Percentiles rank a stretch among this genome's conserved stretches.
Conservation (phyloP, 64 coral and sea anemone species). For the Montipora efflorescens region DNA sequence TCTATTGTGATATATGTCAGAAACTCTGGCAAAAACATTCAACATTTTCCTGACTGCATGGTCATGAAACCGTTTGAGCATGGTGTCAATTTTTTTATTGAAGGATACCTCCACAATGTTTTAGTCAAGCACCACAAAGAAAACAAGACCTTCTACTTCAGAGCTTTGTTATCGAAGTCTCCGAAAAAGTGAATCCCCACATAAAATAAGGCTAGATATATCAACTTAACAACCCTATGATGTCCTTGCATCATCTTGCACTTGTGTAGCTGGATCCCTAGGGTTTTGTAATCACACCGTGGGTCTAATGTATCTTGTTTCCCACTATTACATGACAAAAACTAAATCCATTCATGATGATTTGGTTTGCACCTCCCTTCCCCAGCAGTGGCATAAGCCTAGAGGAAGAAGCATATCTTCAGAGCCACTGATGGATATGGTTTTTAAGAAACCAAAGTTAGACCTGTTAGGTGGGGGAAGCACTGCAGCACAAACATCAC, state of each 20-base stretch:
- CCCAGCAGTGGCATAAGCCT: constrained; percentile 49
- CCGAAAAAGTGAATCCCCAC: constrained; percentile 53
- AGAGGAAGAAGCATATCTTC: constrained; percentile 44
- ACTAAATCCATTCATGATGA: constrained; percentile 53
- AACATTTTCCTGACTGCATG: constrained; percentile 48
- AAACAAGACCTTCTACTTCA: background rate
- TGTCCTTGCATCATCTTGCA: background rate
- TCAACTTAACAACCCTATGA: constrained; percentile 44
- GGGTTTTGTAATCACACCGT: constrained; percentile 60
- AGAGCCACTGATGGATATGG: constrained; percentile 47
- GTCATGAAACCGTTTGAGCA: constrained; percentile 50
- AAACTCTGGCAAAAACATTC: no score
- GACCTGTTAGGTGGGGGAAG: background rate
- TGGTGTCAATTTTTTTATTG: constrained; percentile 48
- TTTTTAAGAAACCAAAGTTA: constrained; percentile 53
- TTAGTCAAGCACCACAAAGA: constrained; percentile 36
- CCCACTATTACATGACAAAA: constrained; percentile 43
- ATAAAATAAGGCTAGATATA: constrained; percentile 43
- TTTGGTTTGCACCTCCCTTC: constrained; percentile 59
- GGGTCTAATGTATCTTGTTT: constrained; percentile 60
- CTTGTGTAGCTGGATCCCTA: constrained; percentile 53
- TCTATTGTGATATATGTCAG: no score
- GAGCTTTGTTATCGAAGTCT: constrained; percentile 52
- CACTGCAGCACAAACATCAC: background rate
- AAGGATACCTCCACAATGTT: background rate